phyloP scores from a whole-genome alignment of 2,797 vertebrate species.

The Yasuhikotakia modesta region DNA sequence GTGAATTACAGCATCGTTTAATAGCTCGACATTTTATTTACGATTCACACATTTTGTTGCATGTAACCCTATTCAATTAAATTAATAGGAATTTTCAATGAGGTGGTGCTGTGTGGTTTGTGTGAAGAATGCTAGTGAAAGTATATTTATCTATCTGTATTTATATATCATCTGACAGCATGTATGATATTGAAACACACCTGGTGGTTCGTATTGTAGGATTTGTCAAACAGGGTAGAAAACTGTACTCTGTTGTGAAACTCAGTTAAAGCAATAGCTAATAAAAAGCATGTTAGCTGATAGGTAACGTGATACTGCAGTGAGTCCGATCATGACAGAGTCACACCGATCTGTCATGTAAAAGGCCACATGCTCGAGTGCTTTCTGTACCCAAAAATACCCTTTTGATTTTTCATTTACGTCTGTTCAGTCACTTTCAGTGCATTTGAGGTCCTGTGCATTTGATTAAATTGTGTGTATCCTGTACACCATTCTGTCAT shows the following conservation, averaged over 20 bases:
- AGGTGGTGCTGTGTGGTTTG: too few species aligned
- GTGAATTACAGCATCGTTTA: too few species aligned
- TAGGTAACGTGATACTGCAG: neutral
- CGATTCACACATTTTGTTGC: neutral
- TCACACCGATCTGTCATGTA: conserved; percentile 3
- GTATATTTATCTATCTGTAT: neutral
- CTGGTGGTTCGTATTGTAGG: neutral
- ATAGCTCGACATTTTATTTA: neutral
- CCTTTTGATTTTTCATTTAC: neutral
- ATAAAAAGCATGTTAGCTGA: neutral
- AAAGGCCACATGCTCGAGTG: neutral
- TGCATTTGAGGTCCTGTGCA: neutral
- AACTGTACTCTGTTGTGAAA: neutral
- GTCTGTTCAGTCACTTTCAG: too few species aligned
- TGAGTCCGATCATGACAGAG: neutral
- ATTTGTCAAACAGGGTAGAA: neutral
- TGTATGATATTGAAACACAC: neutral
- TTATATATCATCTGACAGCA: neutral
- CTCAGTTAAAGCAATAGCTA: neutral
- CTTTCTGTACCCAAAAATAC: neutral
- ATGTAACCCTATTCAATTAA: too few species aligned
- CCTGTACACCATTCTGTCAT: neutral
- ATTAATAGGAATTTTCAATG: too few species aligned
- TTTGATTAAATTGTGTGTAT: neutral
- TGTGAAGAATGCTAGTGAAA: too few species aligned